phyloP scores from a whole-genome alignment of 2,888 invertebrate genomes.

The Xestia c-nigrum region DNA sequence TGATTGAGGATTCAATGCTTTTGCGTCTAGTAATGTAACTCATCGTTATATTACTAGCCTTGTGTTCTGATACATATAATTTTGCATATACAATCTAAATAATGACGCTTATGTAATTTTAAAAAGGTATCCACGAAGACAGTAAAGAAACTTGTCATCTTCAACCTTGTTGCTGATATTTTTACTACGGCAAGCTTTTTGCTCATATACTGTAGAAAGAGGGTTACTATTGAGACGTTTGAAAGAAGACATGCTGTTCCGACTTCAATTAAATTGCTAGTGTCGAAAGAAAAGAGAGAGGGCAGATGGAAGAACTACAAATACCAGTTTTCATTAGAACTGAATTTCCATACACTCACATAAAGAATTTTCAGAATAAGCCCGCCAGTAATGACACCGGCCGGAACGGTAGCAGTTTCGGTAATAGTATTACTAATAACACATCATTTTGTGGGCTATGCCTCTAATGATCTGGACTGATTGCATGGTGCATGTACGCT shows the following conservation, averaged over 20 bases:
- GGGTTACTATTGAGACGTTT: not conserved
- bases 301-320: too few species aligned
- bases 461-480: constrained; percentile 59
- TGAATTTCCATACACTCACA: not conserved
- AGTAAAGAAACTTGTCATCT: too few species aligned
- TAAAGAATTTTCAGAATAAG: constrained; percentile 34
- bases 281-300: too few species aligned
- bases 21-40: not conserved
- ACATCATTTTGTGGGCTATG: constrained; percentile 63
- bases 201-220: not conserved
- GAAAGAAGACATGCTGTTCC: not conserved
- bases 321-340: not conserved
- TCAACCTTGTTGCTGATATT: too few species aligned
- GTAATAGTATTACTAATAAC: constrained; percentile 60
- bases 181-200: too few species aligned
- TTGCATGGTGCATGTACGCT: constrained; percentile 33
- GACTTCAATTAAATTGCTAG: not conserved
- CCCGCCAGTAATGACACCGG: constrained; percentile 27
- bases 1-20: not conserved
- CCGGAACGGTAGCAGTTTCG: constrained; percentile 43
- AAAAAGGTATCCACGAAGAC: too few species aligned
- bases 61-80: too few species aligned
- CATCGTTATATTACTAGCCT: too few species aligned
- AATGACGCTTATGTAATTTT: too few species aligned
- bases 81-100: too few species aligned